phyloP scores from a whole-genome alignment of 1,140 invertebrate genomes.

The Saxidomus purpurata region DNA sequence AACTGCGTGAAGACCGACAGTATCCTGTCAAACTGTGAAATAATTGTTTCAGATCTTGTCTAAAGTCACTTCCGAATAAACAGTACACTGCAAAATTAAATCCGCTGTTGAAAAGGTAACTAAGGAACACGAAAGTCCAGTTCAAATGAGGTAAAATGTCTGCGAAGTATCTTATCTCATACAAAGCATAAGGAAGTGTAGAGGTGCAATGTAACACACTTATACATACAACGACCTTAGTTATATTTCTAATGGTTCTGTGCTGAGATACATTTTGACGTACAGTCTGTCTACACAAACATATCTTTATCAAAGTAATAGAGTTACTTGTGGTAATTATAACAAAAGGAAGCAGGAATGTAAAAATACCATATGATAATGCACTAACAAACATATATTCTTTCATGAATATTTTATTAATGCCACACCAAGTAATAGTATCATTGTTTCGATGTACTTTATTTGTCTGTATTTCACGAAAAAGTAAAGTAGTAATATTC shows the following conservation, averaged over 20 bases:
- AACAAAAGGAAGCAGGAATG: neutral
- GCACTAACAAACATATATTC: neutral
- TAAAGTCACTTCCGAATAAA: neutral
- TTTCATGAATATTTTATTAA: neutral
- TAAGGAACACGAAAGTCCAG: neutral
- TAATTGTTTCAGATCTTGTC: no score
- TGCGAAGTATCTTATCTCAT: neutral
- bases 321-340: neutral
- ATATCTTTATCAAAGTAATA: neutral
- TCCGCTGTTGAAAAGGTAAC: no score
- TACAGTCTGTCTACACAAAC: neutral
- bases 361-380: neutral
- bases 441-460: neutral
- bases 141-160: neutral
- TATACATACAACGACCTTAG: no score
- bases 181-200: no score
- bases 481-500: neutral
- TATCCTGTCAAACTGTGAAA: no score
- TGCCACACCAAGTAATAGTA: neutral
- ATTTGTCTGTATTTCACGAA: neutral
- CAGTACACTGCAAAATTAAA: neutral
- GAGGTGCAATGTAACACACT: no score
- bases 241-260: neutral
- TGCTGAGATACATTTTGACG: neutral
- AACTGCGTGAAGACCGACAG: no score